Evolutionary conservation across 2,113 vertebrate genomes (phyloP), one percentile per base, ranked within the genome.

Genomic region (Oryzias woworae): DNA sequence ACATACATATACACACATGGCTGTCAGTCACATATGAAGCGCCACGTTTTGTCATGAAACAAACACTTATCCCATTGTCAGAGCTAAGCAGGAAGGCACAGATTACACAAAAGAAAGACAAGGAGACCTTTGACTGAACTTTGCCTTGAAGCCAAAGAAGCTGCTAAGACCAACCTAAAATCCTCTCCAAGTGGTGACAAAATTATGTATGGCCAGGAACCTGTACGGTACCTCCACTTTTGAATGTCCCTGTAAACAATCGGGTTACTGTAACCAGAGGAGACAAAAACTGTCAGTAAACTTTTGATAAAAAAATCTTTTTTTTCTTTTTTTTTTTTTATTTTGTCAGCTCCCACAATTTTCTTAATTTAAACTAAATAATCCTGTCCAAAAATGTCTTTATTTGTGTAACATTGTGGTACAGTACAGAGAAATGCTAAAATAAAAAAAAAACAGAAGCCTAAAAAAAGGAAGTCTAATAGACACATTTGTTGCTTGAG

Each of bases 61-160:
- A 88, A 90, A 90, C 88, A 91, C 83, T 87, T 85, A 76, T 88
- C 82, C 84, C 83, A 88, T 90, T 89, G 89, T 90, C 78, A 82
- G 62, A 70, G 66, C 72, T 52, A 53, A 62, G 77, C 76, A 87
- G 84, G 75, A 87, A 86, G 82, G 78, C 85, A 85, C 23, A 3
- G 41, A 59, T 85, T 86, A 80, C 57, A 80, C 81, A 84, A 81
- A 86, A 85, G 82, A 79, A 80, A 82, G 83, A 79, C 85, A 71
- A 73, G 73, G 77, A 82, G 85, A 85, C 85, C 86, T 83, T 74
- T 53, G 65, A 49, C 73, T 89, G 86, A 89, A 87, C 87, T 82
- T 77, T 83, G 79, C 71, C 46, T 84, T 75, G 47, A 66, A 81
- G 82, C 81, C 73, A 84, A 73, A 75, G 66, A 81, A 43, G 69